Evolutionary conservation across 2,113 vertebrate species (phyloP).

Genomic region (Cricetomys ansorgei): DNA sequence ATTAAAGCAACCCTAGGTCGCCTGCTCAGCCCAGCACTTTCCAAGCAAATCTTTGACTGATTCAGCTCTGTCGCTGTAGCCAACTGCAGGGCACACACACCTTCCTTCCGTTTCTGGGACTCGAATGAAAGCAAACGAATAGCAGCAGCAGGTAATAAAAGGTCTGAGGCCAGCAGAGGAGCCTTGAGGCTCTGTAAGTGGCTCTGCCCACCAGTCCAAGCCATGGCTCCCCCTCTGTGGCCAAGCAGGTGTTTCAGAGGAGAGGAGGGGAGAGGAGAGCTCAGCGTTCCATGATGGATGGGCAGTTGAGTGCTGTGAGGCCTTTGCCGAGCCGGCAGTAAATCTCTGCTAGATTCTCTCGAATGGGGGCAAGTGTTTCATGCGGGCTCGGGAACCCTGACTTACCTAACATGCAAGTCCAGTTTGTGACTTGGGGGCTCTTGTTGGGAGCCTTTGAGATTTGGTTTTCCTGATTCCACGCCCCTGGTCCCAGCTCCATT

Average conservation of each 20-base stretch:
- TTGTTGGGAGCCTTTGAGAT: background rate
- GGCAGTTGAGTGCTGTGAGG: background rate
- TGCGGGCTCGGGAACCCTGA: background rate
- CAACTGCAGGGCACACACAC: background rate
- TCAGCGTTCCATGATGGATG: background rate
- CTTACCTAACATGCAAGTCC: background rate
- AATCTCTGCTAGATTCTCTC: background rate
- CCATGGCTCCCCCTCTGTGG: background rate
- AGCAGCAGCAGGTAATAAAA: background rate
- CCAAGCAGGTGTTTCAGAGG: background rate
- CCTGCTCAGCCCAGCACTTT: background rate
- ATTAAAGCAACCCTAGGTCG: background rate
- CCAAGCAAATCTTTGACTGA: constrained; percentile 1
- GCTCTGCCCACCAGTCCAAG: background rate
- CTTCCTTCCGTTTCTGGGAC: background rate
- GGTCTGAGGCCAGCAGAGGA: background rate
- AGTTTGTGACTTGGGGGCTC: background rate
- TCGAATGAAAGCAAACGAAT: background rate
- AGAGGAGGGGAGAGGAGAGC: background rate
- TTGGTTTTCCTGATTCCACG: background rate
- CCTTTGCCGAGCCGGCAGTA: background rate
- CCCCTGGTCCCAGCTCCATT: background rate
- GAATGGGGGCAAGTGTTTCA: background rate
- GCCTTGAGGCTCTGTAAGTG: background rate
- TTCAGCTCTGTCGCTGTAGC: background rate